Evolutionary conservation across 2,113 vertebrate genomes (phyloP).

Genomic region (Taxidea taxus): DNA sequence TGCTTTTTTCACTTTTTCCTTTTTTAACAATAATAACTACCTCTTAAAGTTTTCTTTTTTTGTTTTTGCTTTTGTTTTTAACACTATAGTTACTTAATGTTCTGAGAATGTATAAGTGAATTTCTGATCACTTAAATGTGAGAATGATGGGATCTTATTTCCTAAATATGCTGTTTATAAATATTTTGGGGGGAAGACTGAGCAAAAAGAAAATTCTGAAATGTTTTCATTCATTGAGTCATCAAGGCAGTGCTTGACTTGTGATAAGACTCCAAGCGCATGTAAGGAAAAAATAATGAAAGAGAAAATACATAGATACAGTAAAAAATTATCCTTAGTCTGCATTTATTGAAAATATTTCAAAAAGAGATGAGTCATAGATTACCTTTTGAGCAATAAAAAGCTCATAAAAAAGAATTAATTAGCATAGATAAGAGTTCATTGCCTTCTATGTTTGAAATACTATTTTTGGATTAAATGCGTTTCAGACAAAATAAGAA

Average conservation of each 20-base stretch:
- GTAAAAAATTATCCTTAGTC: neutral
- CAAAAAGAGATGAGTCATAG: neutral
- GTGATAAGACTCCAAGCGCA: neutral
- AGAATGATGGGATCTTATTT: neutral
- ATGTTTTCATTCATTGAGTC: neutral
- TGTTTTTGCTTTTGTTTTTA: neutral
- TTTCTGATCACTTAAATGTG: neutral
- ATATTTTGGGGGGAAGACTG: neutral
- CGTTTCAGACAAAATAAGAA: neutral
- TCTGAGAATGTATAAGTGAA: neutral
- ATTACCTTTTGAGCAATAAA: neutral
- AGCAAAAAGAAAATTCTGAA: neutral
- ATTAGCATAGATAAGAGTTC: neutral
- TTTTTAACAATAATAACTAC: neutral
- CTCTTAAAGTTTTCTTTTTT: neutral
- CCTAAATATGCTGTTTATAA: neutral
- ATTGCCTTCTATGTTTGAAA: neutral
- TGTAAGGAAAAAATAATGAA: neutral
- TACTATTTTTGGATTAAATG: neutral
- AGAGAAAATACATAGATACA: neutral
- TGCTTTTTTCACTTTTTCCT: neutral
- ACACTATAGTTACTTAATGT: neutral
- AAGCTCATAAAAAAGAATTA: neutral
- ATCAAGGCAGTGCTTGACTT: neutral
- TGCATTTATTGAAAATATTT: neutral